Evolutionary conservation across 2,888 invertebrate species (phyloP).

Genomic region (Eilema griseolum): DNA sequence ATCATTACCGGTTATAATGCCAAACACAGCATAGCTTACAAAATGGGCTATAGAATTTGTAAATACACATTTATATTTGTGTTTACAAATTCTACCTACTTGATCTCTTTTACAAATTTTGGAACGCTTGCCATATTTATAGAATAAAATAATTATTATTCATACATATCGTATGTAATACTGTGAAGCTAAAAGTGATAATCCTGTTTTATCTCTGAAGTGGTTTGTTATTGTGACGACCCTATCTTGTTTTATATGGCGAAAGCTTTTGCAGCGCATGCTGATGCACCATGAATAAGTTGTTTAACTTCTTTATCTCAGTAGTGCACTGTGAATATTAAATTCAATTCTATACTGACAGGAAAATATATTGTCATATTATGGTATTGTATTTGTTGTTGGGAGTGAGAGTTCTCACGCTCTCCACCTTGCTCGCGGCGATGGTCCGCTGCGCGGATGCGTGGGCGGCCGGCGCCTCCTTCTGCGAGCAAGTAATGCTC

Average conservation of each 20-base stretch:
- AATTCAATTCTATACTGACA: slow-evolving; percentile 30
- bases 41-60: too few species aligned
- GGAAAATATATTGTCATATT: slow-evolving; percentile 26
- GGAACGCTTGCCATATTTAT: slow-evolving; percentile 54
- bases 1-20: too few species aligned
- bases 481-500: too few species aligned
- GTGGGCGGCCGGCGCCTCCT: too few species aligned
- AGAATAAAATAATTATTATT: not conserved
- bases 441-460: too few species aligned
- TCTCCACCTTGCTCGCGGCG: too few species aligned
- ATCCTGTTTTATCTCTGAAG: slow-evolving; percentile 37
- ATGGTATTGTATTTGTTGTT: slow-evolving; percentile 9
- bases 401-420: too few species aligned
- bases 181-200: not conserved
- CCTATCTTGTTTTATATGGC: slow-evolving; percentile 26
- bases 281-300: slow-evolving; percentile 64
- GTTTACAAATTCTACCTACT: too few species aligned
- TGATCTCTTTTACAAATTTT: slow-evolving; percentile 71
- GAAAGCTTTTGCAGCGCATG: slow-evolving; percentile 66
- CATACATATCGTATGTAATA: not conserved
- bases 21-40: too few species aligned
- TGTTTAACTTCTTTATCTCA: slow-evolving; percentile 44
- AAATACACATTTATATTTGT: too few species aligned
- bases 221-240: slow-evolving; percentile 65
- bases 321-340: slow-evolving; percentile 31